Evolutionary conservation across 1,140 invertebrate species (phyloP), one percentile per base, ranked within the genome.

Genomic region (Pachyrhynchus sulphureomaculatus): DNA sequence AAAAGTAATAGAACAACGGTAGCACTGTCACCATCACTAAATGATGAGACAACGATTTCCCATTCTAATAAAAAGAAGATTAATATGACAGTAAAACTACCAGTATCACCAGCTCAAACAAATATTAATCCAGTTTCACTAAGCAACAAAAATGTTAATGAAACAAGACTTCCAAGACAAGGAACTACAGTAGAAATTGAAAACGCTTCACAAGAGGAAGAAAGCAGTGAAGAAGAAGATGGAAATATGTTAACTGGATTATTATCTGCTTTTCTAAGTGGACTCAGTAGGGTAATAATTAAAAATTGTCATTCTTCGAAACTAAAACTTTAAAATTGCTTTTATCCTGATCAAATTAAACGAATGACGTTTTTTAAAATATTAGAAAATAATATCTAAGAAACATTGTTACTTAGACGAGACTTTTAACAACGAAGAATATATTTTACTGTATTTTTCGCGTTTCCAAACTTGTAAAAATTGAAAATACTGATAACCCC

Each of bases 221-320:
- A 53, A 18, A 52, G 55, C 12, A 41, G 48, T 10, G 66, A 68
- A 12, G 70, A 72, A 44, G 68, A 66, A 8, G 66, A 60, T 15
- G 59, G 49, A 18, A 67, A 68, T 48, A 68, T 70, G 68, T 23
- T 72, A 4, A 68, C 68, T 13, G 70, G 70, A n/a, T 26, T 80
- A 12, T 60, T 77, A 41, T 70, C 74, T 2, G 71, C 74, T 48
- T 67, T 76, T 53, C 60, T 82, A 9, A 76, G 79, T 26, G 78
- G 80, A 48, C 67, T 82, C 24, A 80, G 74, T 56, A 72, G 63
- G 62, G 76, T 77, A 72, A 66, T 34, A 52, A 44, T 42, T 9
- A 29, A n/a, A 5, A 5, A 5, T 6, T 6, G 5, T 5, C 13
- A 41, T 8, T 13, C 13, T 42, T 1, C 18, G 13, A 15, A 18